A percentile compares a stretch with the other conserved stretches of the same genome.
Evolutionary conservation across 2,888 invertebrate species (phyloP).

Genomic region (Unio pictorum): DNA sequence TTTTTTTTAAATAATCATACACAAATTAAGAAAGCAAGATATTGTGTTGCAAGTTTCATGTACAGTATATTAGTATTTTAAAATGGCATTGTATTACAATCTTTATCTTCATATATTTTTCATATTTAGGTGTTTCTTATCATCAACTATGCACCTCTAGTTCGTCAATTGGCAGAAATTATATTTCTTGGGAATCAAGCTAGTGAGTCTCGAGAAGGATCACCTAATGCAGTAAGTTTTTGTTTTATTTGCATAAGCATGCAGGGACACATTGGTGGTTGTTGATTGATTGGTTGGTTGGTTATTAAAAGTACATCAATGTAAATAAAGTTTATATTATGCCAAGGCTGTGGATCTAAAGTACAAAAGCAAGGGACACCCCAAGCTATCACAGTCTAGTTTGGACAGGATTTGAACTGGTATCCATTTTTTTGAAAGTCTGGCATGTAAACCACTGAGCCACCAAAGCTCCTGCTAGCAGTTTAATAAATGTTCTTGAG

Average conservation of each 20-base stretch:
- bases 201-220: constrained; percentile 18
- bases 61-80: not conserved
- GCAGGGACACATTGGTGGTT: not conserved
- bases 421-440: too few species aligned
- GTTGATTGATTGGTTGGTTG: not conserved
- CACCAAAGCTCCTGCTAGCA: too few species aligned
- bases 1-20: not conserved
- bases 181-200: constrained; percentile 84
- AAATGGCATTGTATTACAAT: not conserved
- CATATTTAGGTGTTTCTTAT: constrained; percentile 84
- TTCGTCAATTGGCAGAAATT: constrained; percentile 89
- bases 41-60: not conserved
- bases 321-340: too few species aligned
- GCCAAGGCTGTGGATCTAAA: too few species aligned
- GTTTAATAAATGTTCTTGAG: not conserved
- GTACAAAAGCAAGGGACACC: too few species aligned
- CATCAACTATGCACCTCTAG: constrained; percentile 90
- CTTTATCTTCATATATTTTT: constrained; percentile 9
- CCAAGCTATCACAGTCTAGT: too few species aligned
- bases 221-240: constrained; percentile 53
- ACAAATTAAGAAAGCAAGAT: not conserved
- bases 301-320: not conserved
- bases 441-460: too few species aligned
- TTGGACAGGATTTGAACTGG: too few species aligned
- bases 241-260: not conserved